Conservation (phyloP, 2,797 vertebrate genomes). For the Neoniphon sammara region DNA sequence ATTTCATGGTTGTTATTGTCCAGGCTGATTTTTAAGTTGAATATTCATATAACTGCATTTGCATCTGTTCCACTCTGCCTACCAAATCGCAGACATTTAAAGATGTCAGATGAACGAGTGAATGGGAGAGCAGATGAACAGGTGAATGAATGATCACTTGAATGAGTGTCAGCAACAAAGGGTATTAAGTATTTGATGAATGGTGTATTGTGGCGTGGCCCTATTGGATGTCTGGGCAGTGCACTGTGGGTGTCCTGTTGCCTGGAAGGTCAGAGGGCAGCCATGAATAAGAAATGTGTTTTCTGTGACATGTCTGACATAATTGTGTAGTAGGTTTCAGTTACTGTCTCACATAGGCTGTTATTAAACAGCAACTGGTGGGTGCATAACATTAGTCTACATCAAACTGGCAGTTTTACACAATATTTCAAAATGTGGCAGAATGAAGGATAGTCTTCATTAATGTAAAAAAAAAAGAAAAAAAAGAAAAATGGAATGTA, state of each 20-base stretch:
- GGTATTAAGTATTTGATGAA: constrained; percentile 41
- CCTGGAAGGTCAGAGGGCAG: constrained; percentile 58
- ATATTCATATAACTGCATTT: neutral
- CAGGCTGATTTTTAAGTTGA: neutral
- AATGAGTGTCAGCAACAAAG: constrained; percentile 35
- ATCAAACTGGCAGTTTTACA: constrained; percentile 2
- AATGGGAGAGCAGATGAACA: constrained; percentile 41
- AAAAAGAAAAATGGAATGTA: too few relatives aligned
- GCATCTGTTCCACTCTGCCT: neutral
- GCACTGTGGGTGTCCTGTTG: constrained; percentile 64
- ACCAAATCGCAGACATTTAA: neutral
- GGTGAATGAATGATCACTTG: constrained; percentile 47
- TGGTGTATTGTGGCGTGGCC: constrained; percentile 47
- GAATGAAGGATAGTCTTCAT: neutral
- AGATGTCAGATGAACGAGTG: neutral
- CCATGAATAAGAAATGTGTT: constrained; percentile 79
- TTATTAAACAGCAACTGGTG: constrained; percentile 23
- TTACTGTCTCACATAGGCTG: constrained; percentile 54
- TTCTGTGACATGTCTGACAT: constrained; percentile 28
- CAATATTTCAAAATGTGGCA: constrained; percentile 1
- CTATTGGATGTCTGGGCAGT: constrained; percentile 18
- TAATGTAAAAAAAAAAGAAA: neutral
- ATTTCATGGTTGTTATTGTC: neutral
- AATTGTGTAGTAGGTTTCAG: constrained; percentile 47
- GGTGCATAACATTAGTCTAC: neutral